A percentile compares a stretch with the other conserved stretches of the same genome.
phyloP scores from a whole-genome alignment of 2,797 vertebrate species.

The Moxostoma hubbsi region DNA sequence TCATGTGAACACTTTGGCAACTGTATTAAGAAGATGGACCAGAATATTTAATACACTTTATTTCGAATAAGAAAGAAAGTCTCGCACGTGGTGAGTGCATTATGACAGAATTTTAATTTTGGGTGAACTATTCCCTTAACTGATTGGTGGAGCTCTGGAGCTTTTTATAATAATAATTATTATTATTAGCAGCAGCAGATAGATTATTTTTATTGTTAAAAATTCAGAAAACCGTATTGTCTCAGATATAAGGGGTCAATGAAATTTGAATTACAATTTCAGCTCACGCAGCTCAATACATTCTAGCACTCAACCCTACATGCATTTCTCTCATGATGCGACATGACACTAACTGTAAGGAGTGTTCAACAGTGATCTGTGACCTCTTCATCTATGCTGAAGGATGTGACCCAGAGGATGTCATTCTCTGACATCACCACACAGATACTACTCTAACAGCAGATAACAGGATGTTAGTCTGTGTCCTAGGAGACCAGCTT shows the following conservation, averaged over 20 bases:
- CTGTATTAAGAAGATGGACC: too few relatives aligned
- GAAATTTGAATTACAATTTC: constrained; percentile 2
- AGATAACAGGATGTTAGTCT: background rate
- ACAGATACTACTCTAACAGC: background rate
- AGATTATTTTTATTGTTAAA: too few relatives aligned
- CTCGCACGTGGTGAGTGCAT: too few relatives aligned
- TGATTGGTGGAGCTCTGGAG: too few relatives aligned
- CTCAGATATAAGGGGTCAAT: background rate
- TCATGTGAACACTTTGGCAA: too few relatives aligned
- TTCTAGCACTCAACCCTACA: background rate
- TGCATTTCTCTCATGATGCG: background rate
- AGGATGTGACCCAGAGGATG: background rate
- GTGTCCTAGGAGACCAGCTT: background rate
- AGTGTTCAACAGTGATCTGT: background rate
- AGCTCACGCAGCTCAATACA: background rate
- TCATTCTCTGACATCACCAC: background rate
- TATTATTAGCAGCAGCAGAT: too few relatives aligned
- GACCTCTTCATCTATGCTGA: background rate
- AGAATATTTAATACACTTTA: too few relatives aligned
- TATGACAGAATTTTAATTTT: too few relatives aligned
- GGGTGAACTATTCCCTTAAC: too few relatives aligned
- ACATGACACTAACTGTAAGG: background rate
- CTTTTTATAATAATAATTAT: too few relatives aligned
- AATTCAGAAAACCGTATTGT: background rate
- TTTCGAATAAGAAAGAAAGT: constrained; percentile 9